A percentile compares a stretch with the other conserved stretches of the same genome.
phyloP scores from a whole-genome alignment of 2,797 vertebrate species.

The Periparus ater region DNA sequence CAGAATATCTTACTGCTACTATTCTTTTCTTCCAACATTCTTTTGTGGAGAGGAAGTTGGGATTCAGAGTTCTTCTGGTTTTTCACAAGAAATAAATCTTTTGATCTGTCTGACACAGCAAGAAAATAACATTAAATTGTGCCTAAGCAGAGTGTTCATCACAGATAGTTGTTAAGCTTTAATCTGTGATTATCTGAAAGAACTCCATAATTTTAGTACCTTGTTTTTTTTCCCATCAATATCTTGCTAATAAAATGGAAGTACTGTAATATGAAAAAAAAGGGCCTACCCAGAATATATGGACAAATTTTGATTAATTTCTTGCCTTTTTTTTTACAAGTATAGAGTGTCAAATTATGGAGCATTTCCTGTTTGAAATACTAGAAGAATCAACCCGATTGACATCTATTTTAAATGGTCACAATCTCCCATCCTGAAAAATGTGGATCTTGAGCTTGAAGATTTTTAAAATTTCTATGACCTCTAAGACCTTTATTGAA shows the following conservation, averaged over 20 bases:
- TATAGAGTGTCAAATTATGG: not conserved
- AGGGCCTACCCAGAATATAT: not conserved
- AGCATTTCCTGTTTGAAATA: not conserved
- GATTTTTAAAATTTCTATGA: not conserved
- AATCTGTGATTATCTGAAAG: slow-evolving; percentile 80
- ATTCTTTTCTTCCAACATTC: not conserved
- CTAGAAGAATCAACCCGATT: not conserved
- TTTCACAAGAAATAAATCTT: slow-evolving; percentile 55
- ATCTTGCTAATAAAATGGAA: not conserved
- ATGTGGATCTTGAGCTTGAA: not conserved
- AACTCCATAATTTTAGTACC: not conserved
- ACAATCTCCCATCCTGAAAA: not conserved
- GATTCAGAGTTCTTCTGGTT: slow-evolving; percentile 76
- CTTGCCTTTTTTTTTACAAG: not conserved
- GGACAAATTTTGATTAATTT: not conserved
- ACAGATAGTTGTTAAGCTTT: slow-evolving; percentile 84
- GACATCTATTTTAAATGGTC: not conserved
- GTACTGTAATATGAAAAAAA: not conserved
- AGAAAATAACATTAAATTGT: slow-evolving; percentile 82
- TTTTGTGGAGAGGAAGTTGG: slow-evolving; percentile 79
- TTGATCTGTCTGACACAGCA: slow-evolving; percentile 81
- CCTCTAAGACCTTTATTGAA: not conserved
- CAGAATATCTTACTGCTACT: not conserved
- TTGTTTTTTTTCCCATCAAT: not conserved
- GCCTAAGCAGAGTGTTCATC: slow-evolving; percentile 83